A percentile compares a stretch with the other conserved stretches of the same genome.
phyloP scores from a whole-genome alignment of 2,113 vertebrate genomes.

The Phylloscopus whistleri region DNA sequence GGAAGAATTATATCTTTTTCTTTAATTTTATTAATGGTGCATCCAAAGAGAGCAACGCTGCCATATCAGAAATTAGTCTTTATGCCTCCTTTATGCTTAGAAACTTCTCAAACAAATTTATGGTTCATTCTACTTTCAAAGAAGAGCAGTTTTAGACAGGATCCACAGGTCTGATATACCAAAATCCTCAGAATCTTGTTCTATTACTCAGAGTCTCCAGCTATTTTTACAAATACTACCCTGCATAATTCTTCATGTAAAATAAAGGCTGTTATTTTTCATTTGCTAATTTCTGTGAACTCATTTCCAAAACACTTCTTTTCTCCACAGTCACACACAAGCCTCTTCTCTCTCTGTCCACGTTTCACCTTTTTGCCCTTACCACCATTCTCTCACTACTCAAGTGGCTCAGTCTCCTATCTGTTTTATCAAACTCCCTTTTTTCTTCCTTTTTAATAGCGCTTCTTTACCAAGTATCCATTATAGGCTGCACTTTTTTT shows the following conservation, averaged over 20 bases:
- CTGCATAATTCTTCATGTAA: not conserved
- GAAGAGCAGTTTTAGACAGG: not conserved
- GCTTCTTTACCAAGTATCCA: not conserved
- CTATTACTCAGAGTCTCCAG: not conserved
- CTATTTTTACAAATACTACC: not conserved
- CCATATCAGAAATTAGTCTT: not conserved
- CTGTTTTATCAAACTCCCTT: slow-evolving; percentile 1
- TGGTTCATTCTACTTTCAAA: not conserved
- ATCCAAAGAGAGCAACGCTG: not conserved
- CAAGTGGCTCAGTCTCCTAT: not conserved
- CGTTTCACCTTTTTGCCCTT: not conserved
- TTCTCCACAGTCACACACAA: not conserved
- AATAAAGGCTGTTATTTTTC: not conserved
- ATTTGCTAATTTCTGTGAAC: not conserved
- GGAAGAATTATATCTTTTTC: not conserved
- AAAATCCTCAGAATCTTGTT: not conserved
- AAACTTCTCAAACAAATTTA: not conserved
- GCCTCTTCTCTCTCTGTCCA: not conserved
- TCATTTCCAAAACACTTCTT: not conserved
- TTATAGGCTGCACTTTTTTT: not conserved
- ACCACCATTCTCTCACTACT: not conserved
- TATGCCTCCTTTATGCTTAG: not conserved
- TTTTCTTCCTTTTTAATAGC: not conserved
- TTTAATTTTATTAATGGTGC: not conserved
- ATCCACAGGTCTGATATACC: not conserved